Evolutionary conservation across 2,888 invertebrate species (phyloP).

Genomic region (Priocnemis perturbator): DNA sequence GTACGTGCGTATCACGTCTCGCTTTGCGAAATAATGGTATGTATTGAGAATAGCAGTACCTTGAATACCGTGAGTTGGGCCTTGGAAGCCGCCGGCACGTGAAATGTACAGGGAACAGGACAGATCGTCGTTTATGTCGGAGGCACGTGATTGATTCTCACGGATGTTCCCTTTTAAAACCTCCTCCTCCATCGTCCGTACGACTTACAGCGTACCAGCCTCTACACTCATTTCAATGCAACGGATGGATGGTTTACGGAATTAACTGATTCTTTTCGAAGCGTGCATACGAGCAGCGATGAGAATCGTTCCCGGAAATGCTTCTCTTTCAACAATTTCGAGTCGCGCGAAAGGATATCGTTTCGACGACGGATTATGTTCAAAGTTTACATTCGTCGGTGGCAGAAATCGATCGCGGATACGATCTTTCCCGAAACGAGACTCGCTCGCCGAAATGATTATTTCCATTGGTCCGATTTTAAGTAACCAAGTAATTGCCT

Average conservation of each 20-base stretch:
- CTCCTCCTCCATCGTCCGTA: constrained; percentile 54
- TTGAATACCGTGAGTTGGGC: constrained; percentile 48
- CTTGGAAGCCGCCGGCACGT: constrained; percentile 55
- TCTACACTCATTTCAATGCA: neutral
- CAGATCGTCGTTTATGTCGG: constrained; percentile 46
- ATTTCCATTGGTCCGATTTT: too few species aligned
- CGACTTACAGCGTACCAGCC: constrained; percentile 10
- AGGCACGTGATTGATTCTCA: neutral
- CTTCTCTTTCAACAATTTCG: too few species aligned
- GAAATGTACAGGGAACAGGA: constrained; percentile 68
- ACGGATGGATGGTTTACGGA: constrained; percentile 5
- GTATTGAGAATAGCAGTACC: too few species aligned
- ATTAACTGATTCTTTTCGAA: neutral
- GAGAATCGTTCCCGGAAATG: too few species aligned
- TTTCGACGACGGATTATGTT: too few species aligned
- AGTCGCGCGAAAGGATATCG: too few species aligned
- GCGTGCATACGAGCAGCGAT: too few species aligned
- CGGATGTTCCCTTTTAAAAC: constrained; percentile 13
- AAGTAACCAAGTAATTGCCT: constrained; percentile 21
- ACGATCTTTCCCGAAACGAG: neutral
- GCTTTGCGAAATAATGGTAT: too few species aligned
- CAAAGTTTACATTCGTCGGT: too few species aligned
- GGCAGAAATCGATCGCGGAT: too few species aligned
- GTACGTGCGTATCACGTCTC: neutral
- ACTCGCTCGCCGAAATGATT: too few species aligned